Evolutionary conservation across 2,888 invertebrate species (phyloP).

Genomic region (Tenthredo livida): DNA sequence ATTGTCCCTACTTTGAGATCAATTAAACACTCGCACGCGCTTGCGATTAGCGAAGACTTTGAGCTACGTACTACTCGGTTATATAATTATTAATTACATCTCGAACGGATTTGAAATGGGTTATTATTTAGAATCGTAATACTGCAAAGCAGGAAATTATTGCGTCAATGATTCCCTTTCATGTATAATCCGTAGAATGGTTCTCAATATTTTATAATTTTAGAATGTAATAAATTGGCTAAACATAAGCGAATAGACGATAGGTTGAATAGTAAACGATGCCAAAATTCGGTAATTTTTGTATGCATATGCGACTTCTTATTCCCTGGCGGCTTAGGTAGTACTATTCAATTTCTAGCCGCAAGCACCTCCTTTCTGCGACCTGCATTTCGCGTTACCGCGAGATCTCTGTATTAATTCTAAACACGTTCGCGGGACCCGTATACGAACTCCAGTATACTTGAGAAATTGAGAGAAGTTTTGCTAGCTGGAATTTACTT

Average conservation of each 20-base stretch:
- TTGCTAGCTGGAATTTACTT: constrained; percentile 29
- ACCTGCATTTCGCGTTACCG: neutral
- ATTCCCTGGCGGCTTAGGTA: no score
- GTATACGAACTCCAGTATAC: constrained; percentile 32
- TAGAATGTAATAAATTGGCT: neutral
- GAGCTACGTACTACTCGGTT: neutral
- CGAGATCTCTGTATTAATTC: constrained; percentile 42
- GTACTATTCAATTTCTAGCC: neutral
- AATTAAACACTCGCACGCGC: neutral
- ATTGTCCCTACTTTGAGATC: neutral
- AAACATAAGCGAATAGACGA: neutral
- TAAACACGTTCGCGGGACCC: constrained; percentile 36
- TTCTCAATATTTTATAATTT: neutral
- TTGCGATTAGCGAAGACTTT: neutral
- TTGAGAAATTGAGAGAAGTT: constrained; percentile 21
- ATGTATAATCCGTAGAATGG: neutral
- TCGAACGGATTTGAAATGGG: neutral
- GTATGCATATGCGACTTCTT: neutral
- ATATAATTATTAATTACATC: neutral
- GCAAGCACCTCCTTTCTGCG: no score
- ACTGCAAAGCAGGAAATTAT: no score
- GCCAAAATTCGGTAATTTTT: neutral
- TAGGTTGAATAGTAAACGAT: neutral
- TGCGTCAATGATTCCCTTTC: neutral
- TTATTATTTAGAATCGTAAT: no score